Evolutionary conservation across 2,113 vertebrate genomes (phyloP).

Genomic region (Eonycteris spelaea): DNA sequence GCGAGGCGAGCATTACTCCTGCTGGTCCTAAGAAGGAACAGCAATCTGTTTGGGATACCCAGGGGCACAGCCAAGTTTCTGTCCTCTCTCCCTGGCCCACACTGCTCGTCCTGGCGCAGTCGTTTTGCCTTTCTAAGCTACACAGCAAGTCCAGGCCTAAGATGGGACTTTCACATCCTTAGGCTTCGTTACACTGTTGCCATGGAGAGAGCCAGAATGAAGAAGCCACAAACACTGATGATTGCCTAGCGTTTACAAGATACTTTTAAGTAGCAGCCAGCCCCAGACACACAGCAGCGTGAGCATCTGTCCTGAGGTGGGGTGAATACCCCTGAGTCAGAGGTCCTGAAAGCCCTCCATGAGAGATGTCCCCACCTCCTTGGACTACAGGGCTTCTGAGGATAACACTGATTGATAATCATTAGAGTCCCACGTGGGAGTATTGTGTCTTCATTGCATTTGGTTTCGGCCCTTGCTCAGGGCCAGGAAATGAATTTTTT

Average conservation of each 20-base stretch:
- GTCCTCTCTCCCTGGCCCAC: not conserved
- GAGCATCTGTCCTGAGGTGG: not conserved
- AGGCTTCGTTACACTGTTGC: not conserved
- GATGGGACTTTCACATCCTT: not conserved
- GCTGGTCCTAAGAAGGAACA: not conserved
- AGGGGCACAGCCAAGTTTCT: not conserved
- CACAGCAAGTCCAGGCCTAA: not conserved
- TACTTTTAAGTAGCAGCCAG: not conserved
- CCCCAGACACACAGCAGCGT: not conserved
- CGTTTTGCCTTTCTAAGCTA: not conserved
- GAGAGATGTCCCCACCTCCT: not conserved
- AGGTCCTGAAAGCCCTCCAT: not conserved
- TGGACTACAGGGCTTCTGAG: not conserved
- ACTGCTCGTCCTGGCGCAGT: not conserved
- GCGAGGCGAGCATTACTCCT: not conserved
- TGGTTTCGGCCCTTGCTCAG: not conserved
- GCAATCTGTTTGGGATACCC: not conserved
- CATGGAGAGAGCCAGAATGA: not conserved
- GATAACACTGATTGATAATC: not conserved
- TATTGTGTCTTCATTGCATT: not conserved
- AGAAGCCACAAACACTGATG: not conserved
- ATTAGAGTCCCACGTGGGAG: not conserved
- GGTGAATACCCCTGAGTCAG: not conserved
- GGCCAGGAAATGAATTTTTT: not conserved
- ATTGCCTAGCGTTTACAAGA: not conserved